phyloP scores from a whole-genome alignment of 2,797 vertebrate genomes.

The Lophius americanus region DNA sequence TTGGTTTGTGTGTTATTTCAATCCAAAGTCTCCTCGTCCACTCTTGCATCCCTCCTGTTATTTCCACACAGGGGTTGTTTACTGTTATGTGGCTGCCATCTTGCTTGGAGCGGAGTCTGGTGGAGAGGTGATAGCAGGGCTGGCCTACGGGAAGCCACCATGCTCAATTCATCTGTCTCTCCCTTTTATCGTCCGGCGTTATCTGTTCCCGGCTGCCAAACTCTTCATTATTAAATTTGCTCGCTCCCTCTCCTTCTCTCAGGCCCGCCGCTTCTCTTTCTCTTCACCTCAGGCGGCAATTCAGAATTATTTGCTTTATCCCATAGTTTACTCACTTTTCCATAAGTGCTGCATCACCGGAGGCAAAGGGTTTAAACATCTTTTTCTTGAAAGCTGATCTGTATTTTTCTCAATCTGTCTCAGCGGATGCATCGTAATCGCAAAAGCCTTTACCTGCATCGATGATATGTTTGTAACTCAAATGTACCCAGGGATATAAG shows the following conservation, averaged over 20 bases:
- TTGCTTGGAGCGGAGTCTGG: constrained; percentile 66
- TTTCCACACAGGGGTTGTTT: constrained; percentile 40
- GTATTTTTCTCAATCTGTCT: neutral
- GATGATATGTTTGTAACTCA: neutral
- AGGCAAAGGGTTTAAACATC: neutral
- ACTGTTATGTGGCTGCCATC: constrained; percentile 49
- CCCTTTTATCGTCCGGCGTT: constrained; percentile 47
- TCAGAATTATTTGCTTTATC: neutral
- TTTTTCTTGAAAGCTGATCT: neutral
- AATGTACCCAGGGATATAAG: constrained; percentile 1
- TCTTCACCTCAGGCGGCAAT: neutral
- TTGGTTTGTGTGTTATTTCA: constrained; percentile 16
- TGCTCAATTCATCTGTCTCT: constrained; percentile 60
- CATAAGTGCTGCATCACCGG: neutral
- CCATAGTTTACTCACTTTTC: neutral
- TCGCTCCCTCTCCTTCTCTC: neutral
- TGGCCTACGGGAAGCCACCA: constrained; percentile 55
- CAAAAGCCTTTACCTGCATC: neutral
- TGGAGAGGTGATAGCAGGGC: constrained; percentile 58
- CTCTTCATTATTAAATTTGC: constrained; percentile 48
- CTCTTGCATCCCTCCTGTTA: neutral
- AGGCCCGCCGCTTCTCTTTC: no score
- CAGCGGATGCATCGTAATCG: neutral
- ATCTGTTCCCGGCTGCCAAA: constrained; percentile 55
- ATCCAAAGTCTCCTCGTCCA: neutral